Conservation (phyloP, 2,113 vertebrate genomes). For the Gadus chalcogrammus region DNA sequence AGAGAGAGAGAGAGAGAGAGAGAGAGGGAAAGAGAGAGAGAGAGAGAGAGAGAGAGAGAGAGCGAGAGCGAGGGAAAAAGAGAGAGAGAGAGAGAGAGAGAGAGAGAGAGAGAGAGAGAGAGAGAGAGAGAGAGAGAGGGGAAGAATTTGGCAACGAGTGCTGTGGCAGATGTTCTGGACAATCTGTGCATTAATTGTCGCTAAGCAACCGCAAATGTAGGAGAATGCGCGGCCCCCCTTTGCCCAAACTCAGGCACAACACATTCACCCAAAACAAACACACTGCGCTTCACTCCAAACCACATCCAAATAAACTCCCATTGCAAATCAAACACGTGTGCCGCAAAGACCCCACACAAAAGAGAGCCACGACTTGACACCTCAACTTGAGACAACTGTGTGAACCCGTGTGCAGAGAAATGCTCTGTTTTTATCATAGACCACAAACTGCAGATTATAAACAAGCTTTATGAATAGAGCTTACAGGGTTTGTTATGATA, state of each 20-base stretch:
- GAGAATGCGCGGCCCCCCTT: constrained; percentile 2
- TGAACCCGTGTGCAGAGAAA: too few relatives aligned
- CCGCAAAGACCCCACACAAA: too few relatives aligned
- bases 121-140: neutral
- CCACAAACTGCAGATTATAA: too few relatives aligned
- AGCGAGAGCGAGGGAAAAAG: neutral
- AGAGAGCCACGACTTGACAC: too few relatives aligned
- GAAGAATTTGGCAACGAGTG: constrained; percentile 19
- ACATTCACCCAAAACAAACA: neutral
- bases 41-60: neutral
- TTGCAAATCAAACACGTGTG: too few relatives aligned
- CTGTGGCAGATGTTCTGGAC: constrained; percentile 39
- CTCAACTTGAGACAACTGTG: too few relatives aligned
- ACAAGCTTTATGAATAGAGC: too few relatives aligned
- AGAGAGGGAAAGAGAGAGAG: neutral
- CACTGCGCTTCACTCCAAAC: neutral
- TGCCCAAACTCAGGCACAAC: neutral
- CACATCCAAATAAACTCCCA: neutral
- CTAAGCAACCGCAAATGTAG: constrained; percentile 33
- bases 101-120: neutral
- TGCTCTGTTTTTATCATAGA: too few relatives aligned
- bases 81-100: neutral
- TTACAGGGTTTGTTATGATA: too few relatives aligned
- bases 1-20: neutral
- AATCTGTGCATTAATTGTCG: constrained; percentile 38